Conservation (phyloP, 1,140 invertebrate genomes). For the Euschistus heros region DNA sequence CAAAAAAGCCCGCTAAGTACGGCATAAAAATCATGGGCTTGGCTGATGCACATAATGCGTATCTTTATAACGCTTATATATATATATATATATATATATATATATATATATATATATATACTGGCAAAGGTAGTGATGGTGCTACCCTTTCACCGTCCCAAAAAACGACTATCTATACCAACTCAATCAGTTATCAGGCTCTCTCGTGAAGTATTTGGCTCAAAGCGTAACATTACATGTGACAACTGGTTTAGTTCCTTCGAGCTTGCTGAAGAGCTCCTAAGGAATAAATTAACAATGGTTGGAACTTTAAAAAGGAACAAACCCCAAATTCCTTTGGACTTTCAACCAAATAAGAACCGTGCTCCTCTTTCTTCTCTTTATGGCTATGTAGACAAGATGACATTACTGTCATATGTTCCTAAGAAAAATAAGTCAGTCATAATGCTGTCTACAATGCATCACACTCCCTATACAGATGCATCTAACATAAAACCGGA, state of each 20-base stretch:
- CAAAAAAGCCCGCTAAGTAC: no score
- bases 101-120: no score
- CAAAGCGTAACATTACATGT: slow-evolving; percentile 28
- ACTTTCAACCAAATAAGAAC: slow-evolving; percentile 19
- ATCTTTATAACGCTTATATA: no score
- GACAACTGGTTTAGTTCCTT: slow-evolving; percentile 30
- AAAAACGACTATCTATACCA: no score
- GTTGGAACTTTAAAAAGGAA: slow-evolving; percentile 29
- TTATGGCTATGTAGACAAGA: slow-evolving; percentile 32
- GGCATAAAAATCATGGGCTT: no score
- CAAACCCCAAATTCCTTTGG: slow-evolving; percentile 13
- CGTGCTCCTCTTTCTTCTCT: slow-evolving; percentile 16
- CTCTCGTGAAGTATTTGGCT: no score
- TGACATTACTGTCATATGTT: slow-evolving; percentile 34
- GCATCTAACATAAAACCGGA: slow-evolving; percentile 33
- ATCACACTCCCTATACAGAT: slow-evolving; percentile 28
- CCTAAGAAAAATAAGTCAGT: slow-evolving; percentile 34
- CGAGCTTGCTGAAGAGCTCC: slow-evolving; percentile 24
- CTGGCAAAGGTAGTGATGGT: no score
- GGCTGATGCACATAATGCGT: no score
- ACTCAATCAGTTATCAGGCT: no score
- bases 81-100: no score
- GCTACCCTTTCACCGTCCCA: no score
- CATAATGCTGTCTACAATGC: slow-evolving; percentile 31
- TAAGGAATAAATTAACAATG: slow-evolving; percentile 24